Conservation (phyloP, 1,140 invertebrate genomes). For the Gerris buenoi region DNA sequence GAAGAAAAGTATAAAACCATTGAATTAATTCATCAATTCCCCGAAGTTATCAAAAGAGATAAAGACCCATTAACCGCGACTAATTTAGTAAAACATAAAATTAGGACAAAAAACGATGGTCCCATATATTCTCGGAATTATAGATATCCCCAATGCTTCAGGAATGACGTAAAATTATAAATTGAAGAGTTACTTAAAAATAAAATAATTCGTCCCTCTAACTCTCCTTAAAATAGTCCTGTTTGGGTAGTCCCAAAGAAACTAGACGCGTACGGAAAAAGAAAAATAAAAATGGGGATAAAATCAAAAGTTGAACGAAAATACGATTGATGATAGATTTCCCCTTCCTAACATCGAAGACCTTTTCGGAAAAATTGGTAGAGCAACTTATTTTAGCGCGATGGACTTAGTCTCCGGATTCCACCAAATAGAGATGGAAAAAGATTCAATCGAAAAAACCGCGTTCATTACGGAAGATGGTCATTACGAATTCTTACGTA, state of each 20-base stretch:
- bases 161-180: constrained; percentile 26
- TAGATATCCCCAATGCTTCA: constrained; percentile 26
- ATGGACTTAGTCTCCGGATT: constrained; percentile 18
- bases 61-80: not conserved
- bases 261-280: constrained; percentile 12
- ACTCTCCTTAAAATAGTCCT: constrained; percentile 14
- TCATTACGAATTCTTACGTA: constrained; percentile 16
- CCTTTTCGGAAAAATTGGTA: constrained; percentile 8
- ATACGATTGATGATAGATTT: constrained; percentile 6
- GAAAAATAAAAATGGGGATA: constrained; percentile 18
- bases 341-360: constrained; percentile 6
- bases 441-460: constrained; percentile 15
- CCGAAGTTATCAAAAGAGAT: too few relatives aligned
- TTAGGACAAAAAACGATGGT: constrained; percentile 16
- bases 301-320: too few relatives aligned
- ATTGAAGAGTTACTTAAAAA: constrained; percentile 19
- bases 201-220: constrained; percentile 10
- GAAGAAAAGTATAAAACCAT: not conserved
- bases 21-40: not conserved
- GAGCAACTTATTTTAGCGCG: constrained; percentile 16
- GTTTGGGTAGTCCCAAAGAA: constrained; percentile 19
- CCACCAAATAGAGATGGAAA: constrained; percentile 25
- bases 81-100: constrained; percentile 22
- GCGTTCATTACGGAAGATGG: constrained; percentile 16
- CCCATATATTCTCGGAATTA: constrained; percentile 25